These are phyloP conservation scores for Piprites chloris DNA, from an alignment of 2,113 vertebrate species.

Conservation along the genomic window DNA sequence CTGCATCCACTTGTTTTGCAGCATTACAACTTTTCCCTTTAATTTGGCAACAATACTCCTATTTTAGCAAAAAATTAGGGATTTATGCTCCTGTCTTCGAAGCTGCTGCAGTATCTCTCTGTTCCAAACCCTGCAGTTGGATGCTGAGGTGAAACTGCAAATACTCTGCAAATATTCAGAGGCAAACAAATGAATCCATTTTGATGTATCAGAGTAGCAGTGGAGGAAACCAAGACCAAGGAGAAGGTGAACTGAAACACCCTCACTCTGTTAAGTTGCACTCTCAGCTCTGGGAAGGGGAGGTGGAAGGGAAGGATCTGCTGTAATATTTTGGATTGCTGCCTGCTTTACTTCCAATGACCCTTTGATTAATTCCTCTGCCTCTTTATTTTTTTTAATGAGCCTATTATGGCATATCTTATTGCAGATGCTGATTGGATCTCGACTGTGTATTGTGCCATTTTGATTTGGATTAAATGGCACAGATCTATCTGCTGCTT, in stretches of 20 bases:
- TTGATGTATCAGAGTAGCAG: accelerated
- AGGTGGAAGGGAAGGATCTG: not conserved
- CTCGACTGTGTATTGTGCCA: conserved; percentile 59
- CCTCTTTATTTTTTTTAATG: conserved; percentile 67
- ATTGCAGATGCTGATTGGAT: conserved; percentile 65
- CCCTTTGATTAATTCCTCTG: conserved; percentile 59
- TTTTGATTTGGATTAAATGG: conserved; percentile 75
- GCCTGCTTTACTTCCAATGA: conserved; percentile 35
- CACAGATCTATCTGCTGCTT: conserved; percentile 67
- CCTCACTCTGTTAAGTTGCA: not conserved
- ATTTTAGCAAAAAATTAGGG: not conserved
- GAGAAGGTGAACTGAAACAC: not conserved
- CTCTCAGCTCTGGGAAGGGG: conserved; percentile 1
- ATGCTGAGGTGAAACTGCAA: not conserved
- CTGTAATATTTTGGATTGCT: conserved; percentile 46
- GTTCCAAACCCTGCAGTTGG: not conserved
- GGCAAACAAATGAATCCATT: not conserved
- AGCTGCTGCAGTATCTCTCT: not conserved
- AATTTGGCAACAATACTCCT: not conserved
- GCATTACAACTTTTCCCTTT: not conserved
- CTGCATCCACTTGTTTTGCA: not conserved
- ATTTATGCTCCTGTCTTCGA: not conserved
- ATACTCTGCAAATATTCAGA: conserved; percentile 5
- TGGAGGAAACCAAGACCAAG: not conserved
- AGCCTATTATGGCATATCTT: conserved; percentile 57